Percentiles rank a stretch among this genome's conserved stretches.
Conservation (phyloP, 2,888 invertebrate genomes). For the Lepidonotus clava region DNA sequence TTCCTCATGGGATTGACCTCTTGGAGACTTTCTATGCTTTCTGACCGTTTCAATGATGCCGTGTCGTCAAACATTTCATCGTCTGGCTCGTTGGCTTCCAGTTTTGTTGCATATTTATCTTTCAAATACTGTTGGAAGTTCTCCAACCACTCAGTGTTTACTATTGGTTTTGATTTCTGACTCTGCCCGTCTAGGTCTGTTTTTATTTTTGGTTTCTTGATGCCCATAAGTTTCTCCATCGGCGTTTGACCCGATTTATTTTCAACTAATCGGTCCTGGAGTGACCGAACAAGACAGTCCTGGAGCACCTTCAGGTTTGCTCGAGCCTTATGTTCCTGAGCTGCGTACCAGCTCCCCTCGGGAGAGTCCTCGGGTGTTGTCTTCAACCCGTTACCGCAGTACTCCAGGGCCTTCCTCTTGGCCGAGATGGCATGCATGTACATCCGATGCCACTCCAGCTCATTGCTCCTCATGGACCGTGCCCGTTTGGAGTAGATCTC, state of each 20-base stretch:
- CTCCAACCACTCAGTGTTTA: slow-evolving; percentile 22
- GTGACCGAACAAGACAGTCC: slow-evolving; percentile 30
- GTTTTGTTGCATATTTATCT: slow-evolving; percentile 38
- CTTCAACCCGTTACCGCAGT: slow-evolving; percentile 67
- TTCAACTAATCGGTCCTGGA: slow-evolving; percentile 33
- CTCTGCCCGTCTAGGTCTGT: neutral
- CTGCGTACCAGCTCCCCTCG: slow-evolving; percentile 35
- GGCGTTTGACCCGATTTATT: neutral
- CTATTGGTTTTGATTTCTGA: neutral
- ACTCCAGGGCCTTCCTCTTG: slow-evolving; percentile 72
- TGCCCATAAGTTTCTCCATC: slow-evolving; percentile 46
- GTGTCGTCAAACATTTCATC: neutral
- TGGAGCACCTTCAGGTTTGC: slow-evolving; percentile 34
- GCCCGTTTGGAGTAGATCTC: slow-evolving; percentile 60
- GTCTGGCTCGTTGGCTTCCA: neutral
- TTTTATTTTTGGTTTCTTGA: neutral
- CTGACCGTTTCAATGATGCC: slow-evolving; percentile 26
- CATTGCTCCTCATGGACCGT: slow-evolving; percentile 30
- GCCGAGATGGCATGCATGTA: slow-evolving; percentile 74
- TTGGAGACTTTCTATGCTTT: slow-evolving; percentile 37
- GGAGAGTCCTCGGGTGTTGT: neutral
- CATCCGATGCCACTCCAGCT: slow-evolving; percentile 71
- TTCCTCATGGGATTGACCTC: slow-evolving; percentile 23
- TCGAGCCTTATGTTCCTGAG: slow-evolving; percentile 11
- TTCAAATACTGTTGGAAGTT: slow-evolving; percentile 7